phyloP scores from a whole-genome alignment of 2,888 invertebrate species.

The Adela reaumurella region DNA sequence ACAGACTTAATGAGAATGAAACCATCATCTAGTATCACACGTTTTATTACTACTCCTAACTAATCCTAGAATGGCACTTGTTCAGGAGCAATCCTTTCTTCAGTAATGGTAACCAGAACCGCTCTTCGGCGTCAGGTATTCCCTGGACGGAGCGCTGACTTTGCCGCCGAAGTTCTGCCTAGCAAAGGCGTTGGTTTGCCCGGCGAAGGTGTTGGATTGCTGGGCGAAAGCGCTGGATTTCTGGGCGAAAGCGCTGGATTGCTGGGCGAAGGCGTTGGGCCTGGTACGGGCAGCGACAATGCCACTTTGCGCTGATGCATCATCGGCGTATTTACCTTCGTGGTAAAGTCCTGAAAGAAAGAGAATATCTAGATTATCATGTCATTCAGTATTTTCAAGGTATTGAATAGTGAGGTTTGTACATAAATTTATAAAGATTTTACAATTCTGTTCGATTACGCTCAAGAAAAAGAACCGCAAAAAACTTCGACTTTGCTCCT shows the following conservation, averaged over 20 bases:
- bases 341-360: constrained; percentile 36
- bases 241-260: not conserved
- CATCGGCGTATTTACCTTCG: constrained; percentile 25
- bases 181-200: not conserved
- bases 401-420: no score
- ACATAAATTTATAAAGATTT: no score
- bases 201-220: not conserved
- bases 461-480: no score
- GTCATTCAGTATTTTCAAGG: no score
- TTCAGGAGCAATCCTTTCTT: not conserved
- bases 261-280: constrained; percentile 2
- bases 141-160: constrained; percentile 17
- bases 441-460: no score
- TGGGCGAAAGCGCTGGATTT: not conserved
- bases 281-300: constrained; percentile 25
- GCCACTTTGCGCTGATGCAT: not conserved
- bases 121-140: constrained; percentile 18
- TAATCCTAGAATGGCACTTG: not conserved
- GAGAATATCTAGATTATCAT: no score
- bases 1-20: no score
- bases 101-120: constrained; percentile 25
- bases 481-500: no score
- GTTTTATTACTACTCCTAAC: not conserved
- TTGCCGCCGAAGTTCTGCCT: not conserved
- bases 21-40: not conserved